Evolutionary conservation across 2,113 vertebrate genomes (phyloP), one percentile per base, ranked within the genome.

Genomic region (Laticauda colubrina): DNA sequence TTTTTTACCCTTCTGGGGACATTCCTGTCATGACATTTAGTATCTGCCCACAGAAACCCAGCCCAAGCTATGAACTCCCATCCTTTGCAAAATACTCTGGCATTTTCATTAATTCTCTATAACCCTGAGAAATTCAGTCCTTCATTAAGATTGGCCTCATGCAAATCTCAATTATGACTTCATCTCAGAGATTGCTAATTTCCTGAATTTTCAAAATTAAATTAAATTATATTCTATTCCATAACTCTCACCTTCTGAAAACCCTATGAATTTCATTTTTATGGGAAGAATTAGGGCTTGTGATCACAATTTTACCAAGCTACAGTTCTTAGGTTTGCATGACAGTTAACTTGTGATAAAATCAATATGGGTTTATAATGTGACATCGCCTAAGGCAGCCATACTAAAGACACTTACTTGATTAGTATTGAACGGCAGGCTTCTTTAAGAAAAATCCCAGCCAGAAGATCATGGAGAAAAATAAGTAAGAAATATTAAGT

Each of bases 11-110:
- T 43, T 81, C 75, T 81, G 75, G 20, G 18, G 75, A 81, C 64
- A 34, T 5, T 34, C 64, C n/a, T 81, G 6, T 81, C 53, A 55
- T 98, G 97, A 97, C 97, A 97, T 97, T 97, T 54, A 97, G 96
- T 95, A 95, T 97, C 97, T 94, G 95, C 94, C 96, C 95, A 94
- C 96, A 96, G 96, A 96, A 95, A 92, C 95, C 95, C 95, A 53
- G 96, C 94, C 97, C 96, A 81, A 20, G 6, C 34, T 43, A 43
- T 81, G 18, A 43, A 81, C 20, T 39, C 18, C 34, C 34, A 81
- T 21, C 7, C 75, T 43, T 96, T 94, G 94, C 96, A 97, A 97
- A 94, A 95, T 95, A 96, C 96, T 96, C 96, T 91, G 91, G 89
- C 94, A 94, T 96, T 92, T 95, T 95, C 94, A 94, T 95, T 96